These are phyloP conservation scores for Hirtodrosophila histrioides DNA, from an alignment of 2,888 invertebrate species.

Conservation along the genomic window DNA sequence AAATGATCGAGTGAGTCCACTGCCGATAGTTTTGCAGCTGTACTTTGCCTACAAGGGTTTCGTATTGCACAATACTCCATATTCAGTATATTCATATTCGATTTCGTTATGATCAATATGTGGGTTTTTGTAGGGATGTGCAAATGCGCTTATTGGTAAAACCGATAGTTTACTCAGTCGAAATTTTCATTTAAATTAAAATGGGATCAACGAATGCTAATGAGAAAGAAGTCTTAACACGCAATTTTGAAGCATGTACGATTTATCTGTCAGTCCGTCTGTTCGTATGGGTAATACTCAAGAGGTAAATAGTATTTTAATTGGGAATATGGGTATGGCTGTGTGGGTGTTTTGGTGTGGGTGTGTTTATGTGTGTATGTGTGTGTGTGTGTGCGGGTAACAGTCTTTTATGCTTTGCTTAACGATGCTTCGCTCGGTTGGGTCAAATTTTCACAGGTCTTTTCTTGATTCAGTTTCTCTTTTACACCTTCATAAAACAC, in stretches of 20 bases:
- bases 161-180: slow-evolving; percentile 1
- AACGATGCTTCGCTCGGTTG: slow-evolving; percentile 48
- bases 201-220: slow-evolving; percentile 5
- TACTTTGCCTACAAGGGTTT: slow-evolving; percentile 5
- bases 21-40: no score
- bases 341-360: background rate
- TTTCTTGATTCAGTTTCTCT: slow-evolving; percentile 9
- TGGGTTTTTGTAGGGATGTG: background rate
- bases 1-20: no score
- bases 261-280: background rate
- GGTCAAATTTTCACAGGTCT: slow-evolving; percentile 40
- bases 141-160: slow-evolving; percentile 2
- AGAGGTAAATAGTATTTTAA: slow-evolving; percentile 36
- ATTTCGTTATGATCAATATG: background rate
- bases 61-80: slow-evolving; percentile 9
- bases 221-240: background rate
- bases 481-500: slow-evolving; percentile 11
- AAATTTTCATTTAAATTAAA: slow-evolving; percentile 2
- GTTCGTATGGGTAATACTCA: slow-evolving; percentile 46
- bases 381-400: slow-evolving; percentile 32
- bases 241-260: no score
- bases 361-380: slow-evolving; percentile 13
- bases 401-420: slow-evolving; percentile 59
- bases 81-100: background rate
- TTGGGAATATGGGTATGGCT: background rate